phyloP scores from a whole-genome alignment of 2,888 invertebrate genomes.

The Crepidodera aurea region DNA sequence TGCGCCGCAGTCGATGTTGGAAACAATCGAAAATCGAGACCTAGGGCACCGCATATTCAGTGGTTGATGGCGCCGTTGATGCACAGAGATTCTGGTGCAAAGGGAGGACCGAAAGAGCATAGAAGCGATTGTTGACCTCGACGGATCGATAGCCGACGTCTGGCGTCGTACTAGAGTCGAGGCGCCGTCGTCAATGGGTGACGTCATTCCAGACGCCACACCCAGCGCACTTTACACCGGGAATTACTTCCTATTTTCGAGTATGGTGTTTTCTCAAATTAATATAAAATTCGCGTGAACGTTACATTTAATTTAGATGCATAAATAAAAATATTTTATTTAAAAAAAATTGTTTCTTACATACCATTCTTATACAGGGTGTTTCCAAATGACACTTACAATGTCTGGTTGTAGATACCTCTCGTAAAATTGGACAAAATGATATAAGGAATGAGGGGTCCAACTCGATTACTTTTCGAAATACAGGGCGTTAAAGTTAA shows the following conservation, averaged over 20 bases:
- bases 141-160: constrained; percentile 54
- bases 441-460: no score
- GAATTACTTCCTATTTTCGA: constrained; percentile 5
- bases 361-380: no score
- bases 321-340: no score
- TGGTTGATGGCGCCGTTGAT: constrained; percentile 1
- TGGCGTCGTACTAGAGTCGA: constrained; percentile 55
- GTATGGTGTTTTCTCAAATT: not conserved
- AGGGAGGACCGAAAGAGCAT: constrained; percentile 20
- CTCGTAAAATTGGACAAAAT: no score
- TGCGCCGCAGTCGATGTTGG: not conserved
- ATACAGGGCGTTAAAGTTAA: no score
- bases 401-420: no score
- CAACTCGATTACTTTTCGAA: no score
- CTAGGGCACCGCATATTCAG: constrained; percentile 1
- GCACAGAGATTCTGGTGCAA: constrained; percentile 22
- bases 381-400: no score
- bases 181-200: constrained; percentile 63
- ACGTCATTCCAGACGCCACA: constrained; percentile 64
- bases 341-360: no score
- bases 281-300: not conserved
- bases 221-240: constrained; percentile 40
- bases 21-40: constrained; percentile 4
- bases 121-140: constrained; percentile 53
- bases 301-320: no score